Evolutionary conservation across 2,113 vertebrate genomes (phyloP).

Genomic region (Psettodes erumei): DNA sequence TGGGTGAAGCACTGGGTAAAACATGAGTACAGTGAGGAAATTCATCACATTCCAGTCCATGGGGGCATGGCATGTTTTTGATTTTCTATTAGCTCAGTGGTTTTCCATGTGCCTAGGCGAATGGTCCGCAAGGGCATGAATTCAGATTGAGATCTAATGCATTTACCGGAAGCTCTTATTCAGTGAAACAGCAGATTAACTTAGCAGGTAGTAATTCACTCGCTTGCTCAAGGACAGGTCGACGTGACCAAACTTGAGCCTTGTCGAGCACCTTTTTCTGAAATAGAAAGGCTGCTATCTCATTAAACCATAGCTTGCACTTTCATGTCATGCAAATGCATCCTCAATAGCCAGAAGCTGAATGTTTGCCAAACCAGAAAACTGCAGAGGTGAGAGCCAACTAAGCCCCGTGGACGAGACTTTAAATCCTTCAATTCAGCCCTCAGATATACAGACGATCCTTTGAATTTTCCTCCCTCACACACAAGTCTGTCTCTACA

Average conservation of each 20-base stretch:
- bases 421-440: slow-evolving; percentile 34
- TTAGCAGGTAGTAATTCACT: slow-evolving; percentile 21
- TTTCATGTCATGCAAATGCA: slow-evolving; percentile 27
- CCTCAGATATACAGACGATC: slow-evolving; percentile 11
- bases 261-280: slow-evolving; percentile 1
- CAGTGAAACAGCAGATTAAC: slow-evolving; percentile 9
- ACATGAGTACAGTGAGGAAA: slow-evolving; percentile 2
- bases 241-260: slow-evolving; percentile 14
- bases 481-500: slow-evolving; percentile 17
- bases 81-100: neutral
- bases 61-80: neutral
- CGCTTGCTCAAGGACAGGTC: slow-evolving; percentile 9
- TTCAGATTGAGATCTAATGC: neutral
- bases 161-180: slow-evolving; percentile 10
- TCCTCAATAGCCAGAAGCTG: slow-evolving; percentile 10
- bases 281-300: neutral
- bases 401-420: slow-evolving; percentile 14
- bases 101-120: neutral
- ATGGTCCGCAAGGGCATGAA: neutral
- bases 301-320: slow-evolving; percentile 14
- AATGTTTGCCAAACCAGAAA: slow-evolving; percentile 5
- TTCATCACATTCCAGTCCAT: neutral
- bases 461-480: slow-evolving; percentile 24
- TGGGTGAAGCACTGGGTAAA: neutral
- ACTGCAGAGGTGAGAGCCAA: slow-evolving; percentile 21